Evolutionary conservation across 2,113 vertebrate genomes (phyloP).

Genomic region (Miniopterus natalensis): DNA sequence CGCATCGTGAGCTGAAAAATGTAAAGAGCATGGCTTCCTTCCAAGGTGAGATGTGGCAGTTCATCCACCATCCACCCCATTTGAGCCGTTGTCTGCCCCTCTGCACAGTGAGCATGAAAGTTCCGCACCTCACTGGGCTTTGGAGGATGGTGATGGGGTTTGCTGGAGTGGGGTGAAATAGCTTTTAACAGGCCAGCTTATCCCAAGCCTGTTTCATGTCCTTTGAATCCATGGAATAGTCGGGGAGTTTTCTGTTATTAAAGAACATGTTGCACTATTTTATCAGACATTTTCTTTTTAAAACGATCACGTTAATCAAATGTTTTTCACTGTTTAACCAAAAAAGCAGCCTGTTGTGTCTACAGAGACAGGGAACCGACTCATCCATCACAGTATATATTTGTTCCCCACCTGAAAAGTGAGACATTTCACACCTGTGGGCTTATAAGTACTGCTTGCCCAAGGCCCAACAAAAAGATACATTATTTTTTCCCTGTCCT

Average conservation of each 20-base stretch:
- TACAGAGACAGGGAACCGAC: background rate
- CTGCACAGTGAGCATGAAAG: accelerated
- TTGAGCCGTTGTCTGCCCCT: background rate
- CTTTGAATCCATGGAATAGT: no score
- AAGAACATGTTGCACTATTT: background rate
- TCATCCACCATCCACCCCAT: accelerated
- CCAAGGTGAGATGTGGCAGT: slow-evolving; percentile 88
- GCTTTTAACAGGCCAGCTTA: background rate
- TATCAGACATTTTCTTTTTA: background rate
- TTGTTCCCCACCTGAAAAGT: background rate
- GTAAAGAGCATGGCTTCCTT: slow-evolving; percentile 90
- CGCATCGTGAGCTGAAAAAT: slow-evolving; percentile 89
- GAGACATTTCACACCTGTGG: background rate
- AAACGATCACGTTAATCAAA: background rate
- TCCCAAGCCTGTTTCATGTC: background rate
- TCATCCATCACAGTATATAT: background rate
- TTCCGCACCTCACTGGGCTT: accelerated
- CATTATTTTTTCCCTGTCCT: background rate
- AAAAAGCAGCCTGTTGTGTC: background rate
- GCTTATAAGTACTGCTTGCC: background rate
- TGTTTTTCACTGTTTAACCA: background rate
- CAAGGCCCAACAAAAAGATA: background rate
- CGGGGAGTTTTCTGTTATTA: background rate
- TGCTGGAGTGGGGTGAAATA: no score
- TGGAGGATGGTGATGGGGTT: background rate